Conservation (phyloP, 2,888 invertebrate genomes). For the Tridacna gigas region DNA sequence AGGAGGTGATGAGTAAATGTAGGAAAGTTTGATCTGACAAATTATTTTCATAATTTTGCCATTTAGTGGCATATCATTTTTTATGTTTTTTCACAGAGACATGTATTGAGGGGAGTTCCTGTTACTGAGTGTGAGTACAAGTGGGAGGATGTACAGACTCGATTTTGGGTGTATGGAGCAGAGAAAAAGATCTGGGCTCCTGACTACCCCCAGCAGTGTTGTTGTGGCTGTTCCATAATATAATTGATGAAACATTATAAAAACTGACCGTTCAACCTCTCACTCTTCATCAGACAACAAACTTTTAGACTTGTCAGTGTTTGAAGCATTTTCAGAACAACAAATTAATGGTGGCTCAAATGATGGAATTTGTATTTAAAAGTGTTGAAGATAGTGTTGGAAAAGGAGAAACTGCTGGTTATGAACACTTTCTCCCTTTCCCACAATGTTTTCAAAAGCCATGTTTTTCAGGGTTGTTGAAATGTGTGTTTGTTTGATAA, state of each 20-base stretch:
- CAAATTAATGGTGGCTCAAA: not conserved
- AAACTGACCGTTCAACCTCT: too few relatives aligned
- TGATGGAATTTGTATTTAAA: too few relatives aligned
- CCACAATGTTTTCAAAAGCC: not conserved
- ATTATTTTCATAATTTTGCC: too few relatives aligned
- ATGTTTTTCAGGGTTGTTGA: too few relatives aligned
- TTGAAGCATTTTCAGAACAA: not conserved
- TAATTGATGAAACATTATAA: not conserved
- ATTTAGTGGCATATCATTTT: too few relatives aligned
- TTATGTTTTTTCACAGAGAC: constrained; percentile 74
- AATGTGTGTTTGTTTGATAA: too few relatives aligned
- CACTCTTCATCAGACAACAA: not conserved
- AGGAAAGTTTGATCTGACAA: not conserved
- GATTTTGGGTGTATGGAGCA: constrained; percentile 83
- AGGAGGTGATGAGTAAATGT: too few relatives aligned
- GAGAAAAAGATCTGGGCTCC: constrained; percentile 82
- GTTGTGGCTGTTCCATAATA: constrained; percentile 74
- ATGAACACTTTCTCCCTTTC: not conserved
- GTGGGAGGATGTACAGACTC: constrained; percentile 72
- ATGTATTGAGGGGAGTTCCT: constrained; percentile 82
- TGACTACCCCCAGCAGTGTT: constrained; percentile 83
- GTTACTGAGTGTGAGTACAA: constrained; percentile 81
- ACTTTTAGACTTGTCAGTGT: not conserved
- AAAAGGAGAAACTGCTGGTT: not conserved
- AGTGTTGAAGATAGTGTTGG: not conserved